phyloP scores from a whole-genome alignment of 2,888 invertebrate genomes.

The Neocrepidodera transversa region DNA sequence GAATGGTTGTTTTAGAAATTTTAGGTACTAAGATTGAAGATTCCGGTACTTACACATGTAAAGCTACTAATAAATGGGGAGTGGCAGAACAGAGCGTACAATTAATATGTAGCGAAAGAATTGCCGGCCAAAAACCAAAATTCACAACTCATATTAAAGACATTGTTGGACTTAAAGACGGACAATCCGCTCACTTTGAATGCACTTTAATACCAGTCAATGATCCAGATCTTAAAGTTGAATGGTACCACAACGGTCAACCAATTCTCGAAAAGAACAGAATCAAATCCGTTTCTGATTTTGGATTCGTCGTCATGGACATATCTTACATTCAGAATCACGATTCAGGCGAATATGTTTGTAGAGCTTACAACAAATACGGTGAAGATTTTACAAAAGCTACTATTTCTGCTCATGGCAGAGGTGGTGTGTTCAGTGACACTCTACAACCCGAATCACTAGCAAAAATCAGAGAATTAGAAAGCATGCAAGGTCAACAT shows the following conservation, averaged over 20 bases:
- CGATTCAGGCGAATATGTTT: conserved; percentile 92
- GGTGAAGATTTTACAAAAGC: conserved; percentile 89
- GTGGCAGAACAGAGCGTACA: conserved; percentile 84
- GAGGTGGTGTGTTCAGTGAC: conserved; percentile 86
- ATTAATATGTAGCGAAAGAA: conserved; percentile 83
- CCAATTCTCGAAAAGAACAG: conserved; percentile 88
- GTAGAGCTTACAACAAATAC: conserved; percentile 89
- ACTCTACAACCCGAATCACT: conserved; percentile 90
- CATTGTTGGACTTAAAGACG: conserved; percentile 85
- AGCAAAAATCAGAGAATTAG: conserved; percentile 86
- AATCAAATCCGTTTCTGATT: conserved; percentile 93
- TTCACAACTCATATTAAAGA: conserved; percentile 89
- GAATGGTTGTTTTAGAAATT: conserved; percentile 96
- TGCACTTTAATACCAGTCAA: conserved; percentile 93
- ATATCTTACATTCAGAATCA: conserved; percentile 93
- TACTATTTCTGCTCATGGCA: conserved; percentile 83
- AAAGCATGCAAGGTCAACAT: conserved; percentile 74
- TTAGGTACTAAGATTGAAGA: conserved; percentile 93
- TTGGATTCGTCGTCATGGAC: conserved; percentile 93
- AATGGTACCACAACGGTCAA: conserved; percentile 96
- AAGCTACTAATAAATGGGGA: conserved; percentile 90
- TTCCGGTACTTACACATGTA: conserved; percentile 87
- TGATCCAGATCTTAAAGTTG: conserved; percentile 91
- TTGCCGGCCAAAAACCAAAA: conserved; percentile 84
- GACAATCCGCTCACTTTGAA: conserved; percentile 94